phyloP scores from a whole-genome alignment of 2,797 vertebrate genomes.

The Acanthurus lineatus region DNA sequence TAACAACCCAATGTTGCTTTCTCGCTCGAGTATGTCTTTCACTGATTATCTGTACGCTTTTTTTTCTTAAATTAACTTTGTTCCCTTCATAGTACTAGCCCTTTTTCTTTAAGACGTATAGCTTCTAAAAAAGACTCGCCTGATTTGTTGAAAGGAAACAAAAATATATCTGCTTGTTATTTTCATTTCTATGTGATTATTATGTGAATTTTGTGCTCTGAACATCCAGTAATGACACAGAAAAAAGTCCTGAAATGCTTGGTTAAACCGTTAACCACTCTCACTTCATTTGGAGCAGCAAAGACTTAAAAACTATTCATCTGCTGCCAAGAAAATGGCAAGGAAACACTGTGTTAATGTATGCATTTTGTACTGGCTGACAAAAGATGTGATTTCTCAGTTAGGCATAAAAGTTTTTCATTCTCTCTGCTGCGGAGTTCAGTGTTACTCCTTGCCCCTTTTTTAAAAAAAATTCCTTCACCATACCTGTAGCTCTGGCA shows the following conservation, averaged over 20 bases:
- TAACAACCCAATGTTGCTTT: conserved; percentile 27
- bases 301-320: not conserved
- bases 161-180: not conserved
- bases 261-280: conserved; percentile 21
- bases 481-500: not conserved
- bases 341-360: conserved; percentile 7
- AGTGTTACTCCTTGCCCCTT: not conserved
- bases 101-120: not conserved
- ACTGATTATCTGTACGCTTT: not conserved
- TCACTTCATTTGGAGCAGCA: not conserved
- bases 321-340: not conserved
- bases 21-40: not conserved
- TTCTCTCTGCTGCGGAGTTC: not conserved
- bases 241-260: conserved; percentile 1
- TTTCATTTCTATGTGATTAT: conserved; percentile 18
- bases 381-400: not conserved
- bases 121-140: not conserved
- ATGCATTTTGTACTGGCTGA: not conserved
- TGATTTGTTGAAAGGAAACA: not conserved
- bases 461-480: not conserved
- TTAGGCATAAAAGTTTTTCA: not conserved
- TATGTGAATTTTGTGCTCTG: conserved; percentile 17
- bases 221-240: conserved; percentile 11
- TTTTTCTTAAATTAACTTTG: not conserved
- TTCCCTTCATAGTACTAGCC: conserved; percentile 3